Conservation (phyloP, 2,797 vertebrate species). For the Phrynocephalus guinanensis region DNA sequence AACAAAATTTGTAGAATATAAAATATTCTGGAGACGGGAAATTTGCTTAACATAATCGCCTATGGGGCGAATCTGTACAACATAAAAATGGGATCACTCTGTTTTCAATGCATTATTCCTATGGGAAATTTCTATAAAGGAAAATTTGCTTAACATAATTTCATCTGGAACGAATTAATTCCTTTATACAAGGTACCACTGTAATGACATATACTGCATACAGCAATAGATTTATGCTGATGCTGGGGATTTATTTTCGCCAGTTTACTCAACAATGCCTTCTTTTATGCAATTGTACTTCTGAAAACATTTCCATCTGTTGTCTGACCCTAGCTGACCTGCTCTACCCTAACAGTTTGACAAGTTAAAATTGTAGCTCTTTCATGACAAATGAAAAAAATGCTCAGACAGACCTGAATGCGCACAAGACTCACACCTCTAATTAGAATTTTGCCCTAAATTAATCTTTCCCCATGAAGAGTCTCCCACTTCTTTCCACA, state of each 20-base stretch:
- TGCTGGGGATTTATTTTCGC: conserved; percentile 65
- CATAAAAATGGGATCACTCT: too few species aligned
- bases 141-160: too few species aligned
- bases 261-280: conserved; percentile 74
- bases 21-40: too few species aligned
- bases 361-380: conserved; percentile 65
- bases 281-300: conserved; percentile 84
- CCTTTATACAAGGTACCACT: too few species aligned
- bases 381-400: conserved; percentile 51
- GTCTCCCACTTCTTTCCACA: conserved; percentile 52
- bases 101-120: too few species aligned
- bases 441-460: conserved; percentile 61
- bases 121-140: too few species aligned
- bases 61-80: too few species aligned
- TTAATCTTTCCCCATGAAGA: conserved; percentile 48
- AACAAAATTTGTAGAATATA: too few species aligned
- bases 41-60: too few species aligned
- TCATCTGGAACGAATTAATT: too few species aligned
- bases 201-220: accelerated
- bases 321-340: conserved; percentile 81
- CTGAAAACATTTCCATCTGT: conserved; percentile 86
- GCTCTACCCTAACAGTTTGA: conserved; percentile 58
- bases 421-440: conserved; percentile 47
- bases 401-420: conserved; percentile 58
- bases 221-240: conserved; percentile 44